phyloP scores from a whole-genome alignment of 2,888 invertebrate species.

The Volucella zonaria region DNA sequence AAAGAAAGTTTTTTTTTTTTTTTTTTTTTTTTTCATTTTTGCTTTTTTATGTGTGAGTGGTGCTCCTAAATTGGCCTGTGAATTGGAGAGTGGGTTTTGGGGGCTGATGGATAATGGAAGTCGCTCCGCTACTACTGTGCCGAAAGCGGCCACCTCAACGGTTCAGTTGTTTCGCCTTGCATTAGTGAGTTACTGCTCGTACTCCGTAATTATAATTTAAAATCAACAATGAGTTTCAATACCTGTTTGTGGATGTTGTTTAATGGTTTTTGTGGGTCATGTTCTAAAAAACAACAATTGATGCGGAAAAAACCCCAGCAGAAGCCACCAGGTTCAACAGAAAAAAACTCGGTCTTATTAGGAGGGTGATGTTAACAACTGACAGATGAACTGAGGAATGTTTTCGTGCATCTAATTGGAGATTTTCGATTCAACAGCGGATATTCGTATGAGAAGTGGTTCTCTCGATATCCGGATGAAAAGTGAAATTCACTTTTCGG shows the following conservation, averaged over 20 bases:
- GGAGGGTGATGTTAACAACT: constrained; percentile 3
- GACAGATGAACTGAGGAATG: not conserved
- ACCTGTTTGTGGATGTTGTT: constrained; percentile 14
- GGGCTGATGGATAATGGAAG: not conserved
- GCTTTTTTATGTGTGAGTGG: not conserved
- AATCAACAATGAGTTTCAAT: constrained; percentile 60
- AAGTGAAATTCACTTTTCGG: constrained; percentile 52
- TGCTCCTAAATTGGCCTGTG: constrained; percentile 51
- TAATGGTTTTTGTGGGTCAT: constrained; percentile 56
- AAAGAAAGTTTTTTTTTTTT: constrained; percentile 67
- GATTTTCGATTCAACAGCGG: constrained; percentile 9
- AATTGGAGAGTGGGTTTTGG: constrained; percentile 10
- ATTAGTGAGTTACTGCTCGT: constrained; percentile 33
- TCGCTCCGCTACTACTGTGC: not conserved
- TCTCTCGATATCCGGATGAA: constrained; percentile 8
- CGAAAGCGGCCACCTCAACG: constrained; percentile 15
- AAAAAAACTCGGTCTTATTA: not conserved
- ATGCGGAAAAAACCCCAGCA: not conserved
- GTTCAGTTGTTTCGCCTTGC: constrained; percentile 17
- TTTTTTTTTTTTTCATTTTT: too few relatives aligned
- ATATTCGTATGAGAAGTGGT: not conserved
- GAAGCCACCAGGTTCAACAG: not conserved
- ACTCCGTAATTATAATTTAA: constrained; percentile 48
- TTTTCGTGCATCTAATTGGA: constrained; percentile 13
- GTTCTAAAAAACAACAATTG: constrained; percentile 39